A percentile compares a stretch with the other conserved stretches of the same genome.
Conservation (phyloP, 2,888 invertebrate genomes). For the Drosophila antonietae region DNA sequence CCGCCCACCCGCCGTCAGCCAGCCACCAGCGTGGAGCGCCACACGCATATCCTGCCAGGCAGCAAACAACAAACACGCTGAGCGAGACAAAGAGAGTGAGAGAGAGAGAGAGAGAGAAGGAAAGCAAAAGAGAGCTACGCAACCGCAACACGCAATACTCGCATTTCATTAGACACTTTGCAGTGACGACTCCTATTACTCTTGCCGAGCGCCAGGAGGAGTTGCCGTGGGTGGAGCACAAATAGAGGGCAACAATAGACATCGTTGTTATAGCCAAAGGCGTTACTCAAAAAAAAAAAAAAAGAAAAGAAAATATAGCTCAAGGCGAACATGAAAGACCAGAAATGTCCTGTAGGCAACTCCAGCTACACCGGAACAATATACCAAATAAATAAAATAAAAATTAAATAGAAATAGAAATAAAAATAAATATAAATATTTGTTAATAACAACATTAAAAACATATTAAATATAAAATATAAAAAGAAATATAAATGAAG, state of each 20-base stretch:
- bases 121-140: slow-evolving; percentile 62
- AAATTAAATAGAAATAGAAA: not conserved
- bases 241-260: slow-evolving; percentile 40
- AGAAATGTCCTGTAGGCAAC: not conserved
- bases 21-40: slow-evolving; percentile 43
- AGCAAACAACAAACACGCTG: slow-evolving; percentile 18
- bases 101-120: not conserved
- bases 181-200: slow-evolving; percentile 79
- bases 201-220: slow-evolving; percentile 41
- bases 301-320: slow-evolving; percentile 9
- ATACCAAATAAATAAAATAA: too few species aligned
- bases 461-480: too few species aligned
- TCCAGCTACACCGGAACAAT: not conserved
- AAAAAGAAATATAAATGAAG: too few species aligned
- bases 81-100: not conserved
- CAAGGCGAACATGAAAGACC: not conserved
- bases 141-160: slow-evolving; percentile 80
- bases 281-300: slow-evolving; percentile 38
- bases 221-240: slow-evolving; percentile 5
- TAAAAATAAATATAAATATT: not conserved
- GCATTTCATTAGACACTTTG: slow-evolving; percentile 81
- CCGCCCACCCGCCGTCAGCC: slow-evolving; percentile 46
- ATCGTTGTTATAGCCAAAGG: slow-evolving; percentile 43
- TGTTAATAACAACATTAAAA: too few species aligned
- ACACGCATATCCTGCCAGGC: slow-evolving; percentile 65